Percentiles rank a stretch among this genome's conserved stretches.
phyloP scores from a whole-genome alignment of 2,888 invertebrate species.

The Plemyria rubiginata region DNA sequence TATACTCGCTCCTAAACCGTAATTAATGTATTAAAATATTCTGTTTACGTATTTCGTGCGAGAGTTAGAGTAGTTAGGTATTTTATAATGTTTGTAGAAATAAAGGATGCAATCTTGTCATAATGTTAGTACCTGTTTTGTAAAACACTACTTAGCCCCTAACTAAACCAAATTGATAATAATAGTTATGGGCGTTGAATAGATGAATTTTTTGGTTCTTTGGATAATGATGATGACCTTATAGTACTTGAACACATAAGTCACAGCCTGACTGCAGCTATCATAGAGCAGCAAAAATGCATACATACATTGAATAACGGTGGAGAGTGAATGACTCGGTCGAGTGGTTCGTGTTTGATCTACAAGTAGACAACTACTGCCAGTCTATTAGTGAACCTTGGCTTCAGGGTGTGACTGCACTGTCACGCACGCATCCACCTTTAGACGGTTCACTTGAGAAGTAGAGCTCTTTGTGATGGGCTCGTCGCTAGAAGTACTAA shows the following conservation, averaged over 20 bases:
- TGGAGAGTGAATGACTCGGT: background rate
- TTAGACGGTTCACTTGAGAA: background rate
- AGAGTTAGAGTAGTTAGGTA: background rate
- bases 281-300: background rate
- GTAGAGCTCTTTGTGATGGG: too few species aligned
- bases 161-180: too few species aligned
- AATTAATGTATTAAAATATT: slow-evolving; percentile 41
- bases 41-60: slow-evolving; percentile 23
- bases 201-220: too few species aligned
- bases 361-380: background rate
- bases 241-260: too few species aligned
- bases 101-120: too few species aligned
- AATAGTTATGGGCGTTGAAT: too few species aligned
- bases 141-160: too few species aligned
- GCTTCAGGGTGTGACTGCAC: background rate
- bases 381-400: background rate
- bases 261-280: too few species aligned
- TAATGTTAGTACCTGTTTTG: too few species aligned
- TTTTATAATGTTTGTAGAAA: background rate
- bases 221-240: too few species aligned
- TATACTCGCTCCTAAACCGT: slow-evolving; percentile 27
- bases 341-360: slow-evolving; percentile 1
- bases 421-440: background rate
- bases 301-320: background rate
- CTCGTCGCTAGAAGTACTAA: too few species aligned